These are phyloP conservation scores for Meloidogyne hapla DNA, from an alignment of 1,140 invertebrate species.

Conservation along the genomic window DNA sequence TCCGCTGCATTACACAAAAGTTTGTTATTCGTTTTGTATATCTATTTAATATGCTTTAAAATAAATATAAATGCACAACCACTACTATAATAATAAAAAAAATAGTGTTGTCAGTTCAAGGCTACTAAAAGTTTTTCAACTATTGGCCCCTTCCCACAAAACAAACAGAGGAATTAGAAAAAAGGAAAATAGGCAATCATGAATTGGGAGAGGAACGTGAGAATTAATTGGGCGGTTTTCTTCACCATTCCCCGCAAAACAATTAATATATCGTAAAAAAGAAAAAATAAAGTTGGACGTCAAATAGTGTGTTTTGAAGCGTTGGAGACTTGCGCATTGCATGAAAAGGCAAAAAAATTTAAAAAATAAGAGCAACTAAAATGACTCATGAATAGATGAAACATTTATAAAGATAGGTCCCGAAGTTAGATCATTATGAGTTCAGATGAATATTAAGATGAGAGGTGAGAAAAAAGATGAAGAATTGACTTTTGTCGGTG, in stretches of 20 bases:
- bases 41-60: no score
- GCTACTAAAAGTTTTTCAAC: not conserved
- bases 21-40: not conserved
- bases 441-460: not conserved
- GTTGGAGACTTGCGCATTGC: not conserved
- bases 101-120: not conserved
- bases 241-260: not conserved
- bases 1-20: slow-evolving; percentile 2
- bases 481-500: no score
- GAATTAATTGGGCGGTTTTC: not conserved
- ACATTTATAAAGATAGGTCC: not conserved
- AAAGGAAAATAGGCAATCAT: not conserved
- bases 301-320: slow-evolving; percentile 3
- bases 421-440: not conserved
- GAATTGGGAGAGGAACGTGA: not conserved
- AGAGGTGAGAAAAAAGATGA: no score
- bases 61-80: not conserved
- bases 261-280: not conserved
- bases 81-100: not conserved
- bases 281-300: not conserved
- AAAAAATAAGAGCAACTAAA: not conserved
- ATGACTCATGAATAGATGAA: not conserved
- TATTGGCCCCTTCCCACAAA: not conserved
- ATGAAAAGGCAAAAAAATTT: not conserved
- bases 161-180: not conserved